Percentiles rank a stretch among this genome's conserved stretches.
These are phyloP conservation scores for Tupaia chinensis DNA, from an alignment of 2,113 vertebrate species.

Conservation along the genomic window DNA sequence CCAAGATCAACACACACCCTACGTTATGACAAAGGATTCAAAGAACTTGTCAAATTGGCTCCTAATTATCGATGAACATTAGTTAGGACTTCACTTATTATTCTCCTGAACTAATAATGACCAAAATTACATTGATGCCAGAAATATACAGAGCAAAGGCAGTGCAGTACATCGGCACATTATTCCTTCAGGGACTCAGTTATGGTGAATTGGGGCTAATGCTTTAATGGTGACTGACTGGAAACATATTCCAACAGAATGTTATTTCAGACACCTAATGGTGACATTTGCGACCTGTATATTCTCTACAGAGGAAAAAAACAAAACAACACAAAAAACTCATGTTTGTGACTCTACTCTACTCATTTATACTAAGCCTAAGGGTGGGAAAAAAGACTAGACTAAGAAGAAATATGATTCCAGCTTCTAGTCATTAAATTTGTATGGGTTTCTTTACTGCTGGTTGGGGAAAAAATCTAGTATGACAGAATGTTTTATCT, in stretches of 20 bases:
- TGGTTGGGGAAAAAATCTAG: not conserved
- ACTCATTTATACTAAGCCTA: conserved; percentile 66
- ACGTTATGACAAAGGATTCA: not conserved
- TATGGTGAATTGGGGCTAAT: not conserved
- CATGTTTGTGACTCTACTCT: conserved; percentile 13
- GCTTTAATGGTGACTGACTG: not conserved
- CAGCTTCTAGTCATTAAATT: conserved; percentile 74
- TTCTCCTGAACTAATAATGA: not conserved
- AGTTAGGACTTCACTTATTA: not conserved
- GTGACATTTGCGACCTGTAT: conserved; percentile 42
- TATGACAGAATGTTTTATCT: conserved; percentile 50
- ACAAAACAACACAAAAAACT: not conserved
- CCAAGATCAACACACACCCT: not conserved
- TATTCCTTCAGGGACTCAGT: not conserved
- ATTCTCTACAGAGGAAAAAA: not conserved
- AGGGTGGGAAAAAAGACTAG: conserved; percentile 53
- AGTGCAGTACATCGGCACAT: not conserved
- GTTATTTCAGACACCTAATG: conserved; percentile 46
- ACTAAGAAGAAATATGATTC: conserved; percentile 64
- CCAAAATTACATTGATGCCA: not conserved
- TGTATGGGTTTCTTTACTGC: conserved; percentile 67
- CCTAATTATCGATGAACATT: not conserved
- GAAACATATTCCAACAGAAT: not conserved
- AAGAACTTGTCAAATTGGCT: conserved; percentile 24
- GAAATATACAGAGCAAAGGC: not conserved